Base-by-base conservation (phyloP, 2,888 invertebrate species). In the Disparrhopalites patrizii region DNA sequence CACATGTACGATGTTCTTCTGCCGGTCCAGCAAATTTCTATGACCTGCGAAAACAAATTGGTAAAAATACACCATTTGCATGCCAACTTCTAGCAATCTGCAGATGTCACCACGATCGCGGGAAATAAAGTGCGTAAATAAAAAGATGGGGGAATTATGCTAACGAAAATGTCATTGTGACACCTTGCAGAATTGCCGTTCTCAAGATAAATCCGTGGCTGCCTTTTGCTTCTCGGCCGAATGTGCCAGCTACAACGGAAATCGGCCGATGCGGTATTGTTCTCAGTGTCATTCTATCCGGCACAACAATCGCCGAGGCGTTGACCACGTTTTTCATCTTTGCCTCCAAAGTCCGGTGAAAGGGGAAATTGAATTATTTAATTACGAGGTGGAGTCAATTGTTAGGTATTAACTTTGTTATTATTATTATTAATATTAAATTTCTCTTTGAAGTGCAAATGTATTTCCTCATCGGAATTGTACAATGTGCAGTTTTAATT, bases 151-250 rank as follows among this genome's bases (percentile, higher is more conserved):
- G n/a, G n/a, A n/a, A n/a, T n/a, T n/a, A n/a, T n/a, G n/a, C n/a
- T n/a, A n/a, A n/a, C n/a, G n/a, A n/a, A n/a, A n/a, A n/a, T n/a
- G n/a, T 47, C 3, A 3, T 47, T 7, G 15, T 5, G 43, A 5
- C n/a, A 5, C 33, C 70, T 80, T 81, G 28, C 79, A 93, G 90
- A 97, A 94, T 78, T 98, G 98, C 78, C 87, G 93, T 55, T 90
- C 94, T 0, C 83, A 86, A 0, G 93, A 95, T 76, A 96, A 95
- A 79, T 87, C 91, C 2, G 96, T 97, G 0, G 88, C 93, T 69
- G 92, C 93, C 10, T 94, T 97, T 56, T 99, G 99, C 79, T 98
- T 98, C 80, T 93, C 94, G 0, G 62, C 89, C 54, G 98, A 98
- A 79, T 99, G 99, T 79, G 94, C 94, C 43, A 92, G 92, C 78